Evolutionary conservation across 64 coral and sea anemone species (phyloP).

Genomic region (Porites australiensis): DNA sequence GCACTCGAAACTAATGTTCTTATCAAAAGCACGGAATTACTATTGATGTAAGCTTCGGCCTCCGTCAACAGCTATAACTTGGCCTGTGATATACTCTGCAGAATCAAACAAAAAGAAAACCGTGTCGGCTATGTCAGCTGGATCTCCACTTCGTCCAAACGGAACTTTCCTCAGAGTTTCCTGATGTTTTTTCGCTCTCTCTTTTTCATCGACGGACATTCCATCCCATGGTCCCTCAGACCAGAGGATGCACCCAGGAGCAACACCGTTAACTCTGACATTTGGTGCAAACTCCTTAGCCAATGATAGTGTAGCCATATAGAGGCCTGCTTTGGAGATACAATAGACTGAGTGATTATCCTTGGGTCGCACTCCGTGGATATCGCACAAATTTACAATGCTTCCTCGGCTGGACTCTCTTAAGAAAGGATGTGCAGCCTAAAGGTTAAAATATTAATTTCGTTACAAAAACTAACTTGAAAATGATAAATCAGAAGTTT

Average conservation of each 20-base stretch:
- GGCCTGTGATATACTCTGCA: slow-evolving; percentile 44
- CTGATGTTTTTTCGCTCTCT: neutral
- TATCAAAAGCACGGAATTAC: too few relatives aligned
- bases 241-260: slow-evolving; percentile 42
- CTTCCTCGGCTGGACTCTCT: slow-evolving; percentile 7
- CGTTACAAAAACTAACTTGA: too few relatives aligned
- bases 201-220: neutral
- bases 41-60: slow-evolving; percentile 48
- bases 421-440: slow-evolving; percentile 55
- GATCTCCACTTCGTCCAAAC: slow-evolving; percentile 4
- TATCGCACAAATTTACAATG: slow-evolving; percentile 51
- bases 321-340: slow-evolving; percentile 72
- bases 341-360: slow-evolving; percentile 42
- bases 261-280: slow-evolving; percentile 58
- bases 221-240: neutral
- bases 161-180: slow-evolving; percentile 49
- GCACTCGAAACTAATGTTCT: too few relatives aligned
- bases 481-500: too few relatives aligned
- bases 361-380: slow-evolving; percentile 39
- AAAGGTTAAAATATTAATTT: neutral
- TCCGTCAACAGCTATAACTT: slow-evolving; percentile 57
- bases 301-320: slow-evolving; percentile 53
- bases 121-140: neutral
- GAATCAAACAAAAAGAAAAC: slow-evolving; percentile 6
- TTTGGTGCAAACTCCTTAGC: slow-evolving; percentile 46